Evolutionary conservation across 2,797 vertebrate species (phyloP), one percentile per base, ranked within the genome.

Genomic region (Crocodylus rhombifer): DNA sequence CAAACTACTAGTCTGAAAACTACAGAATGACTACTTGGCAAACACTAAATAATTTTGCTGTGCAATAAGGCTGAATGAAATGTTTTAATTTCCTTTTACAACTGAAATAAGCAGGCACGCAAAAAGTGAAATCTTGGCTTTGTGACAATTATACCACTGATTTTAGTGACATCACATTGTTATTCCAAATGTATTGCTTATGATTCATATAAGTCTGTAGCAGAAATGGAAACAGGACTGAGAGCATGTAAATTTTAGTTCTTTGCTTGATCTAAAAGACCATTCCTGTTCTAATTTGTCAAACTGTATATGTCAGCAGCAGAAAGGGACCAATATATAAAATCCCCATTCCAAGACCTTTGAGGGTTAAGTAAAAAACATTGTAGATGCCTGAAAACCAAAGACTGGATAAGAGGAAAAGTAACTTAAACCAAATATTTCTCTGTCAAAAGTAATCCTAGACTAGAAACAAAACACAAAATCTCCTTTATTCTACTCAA

Each of bases 1-100:
- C 75, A 51, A 51, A n/a, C 67, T 96, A 90, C 83, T 94, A 88
- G 65, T 90, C 89, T 89, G 64, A 82, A 92, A 51, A 94, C 95
- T 95, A 95, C 93, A 61, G 92, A 95, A 92, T 88, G 0, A 84
- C 36, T 36, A 23, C 33, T 33, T 69, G 16, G 33, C 33, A 69
- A 69, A 69, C 23, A 36, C 30, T 36, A 69, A 23, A 33, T 69
- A 33, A 69, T 21, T 67, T 67, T 30, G 30, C 65, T 23, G 33
- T 33, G 36, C 21, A 33, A 36, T 20, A 69, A n/a, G n/a, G 3
- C 30, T 69, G 8, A 69, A 33, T 30, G 11, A 69, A 69, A 20
- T 36, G 23, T 67, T 67, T 30, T 12, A 5, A 69, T 21, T 69
- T 69, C 65, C 11, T 69, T 69, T 69, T 36, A 69, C 23, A 69